Base-by-base conservation (phyloP, 2,113 vertebrate species). In the Cyprinodon variegatus region DNA sequence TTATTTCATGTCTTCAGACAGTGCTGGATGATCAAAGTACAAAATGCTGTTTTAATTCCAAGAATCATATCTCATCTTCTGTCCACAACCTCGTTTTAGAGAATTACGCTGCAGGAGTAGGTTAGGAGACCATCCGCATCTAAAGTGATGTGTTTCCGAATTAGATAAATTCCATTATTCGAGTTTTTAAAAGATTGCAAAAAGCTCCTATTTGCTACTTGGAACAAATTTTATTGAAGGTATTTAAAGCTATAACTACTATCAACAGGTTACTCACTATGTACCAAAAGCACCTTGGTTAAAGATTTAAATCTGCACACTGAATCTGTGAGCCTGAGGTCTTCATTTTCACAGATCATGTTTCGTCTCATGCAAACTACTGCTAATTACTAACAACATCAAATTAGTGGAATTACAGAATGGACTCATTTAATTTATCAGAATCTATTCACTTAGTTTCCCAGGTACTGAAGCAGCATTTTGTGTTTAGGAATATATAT, bases 1-100 rank as follows among this genome's bases (percentile, higher is more conserved):
- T 83, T 86, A 89, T 92, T 91, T 90, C 83, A 81, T 72, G 39
- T 72, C 82, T 88, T 78, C 86, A 76, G 85, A 83, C 80, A 81
- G 75, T 87, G 84, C 79, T 77, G 66, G 38, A 74, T 88, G 90
- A 93, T 93, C 89, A 94, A 93, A 93, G 89, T 79, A 81, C 79
- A 88, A 90, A 91, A 91, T 87, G 86, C 88, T 89, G 84, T 91
- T 93, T 94, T 94, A 91, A 91, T 94, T 93, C 82, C 77, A 84
- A 86, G 86, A 92, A 92, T 89, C 87, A 86, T 84, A 92, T 92
- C 91, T 93, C 87, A 85, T 93, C 77, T 89, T 76, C 70, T 86
- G 85, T 91, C 83, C 85, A 92, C 86, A 90, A 86, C 87, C 91
- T 93, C 88, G 90, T 93, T 92, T 93, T 82, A 76, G 70, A 88